Base-by-base conservation (phyloP, 2,888 invertebrate species). In the Acleris emargana region DNA sequence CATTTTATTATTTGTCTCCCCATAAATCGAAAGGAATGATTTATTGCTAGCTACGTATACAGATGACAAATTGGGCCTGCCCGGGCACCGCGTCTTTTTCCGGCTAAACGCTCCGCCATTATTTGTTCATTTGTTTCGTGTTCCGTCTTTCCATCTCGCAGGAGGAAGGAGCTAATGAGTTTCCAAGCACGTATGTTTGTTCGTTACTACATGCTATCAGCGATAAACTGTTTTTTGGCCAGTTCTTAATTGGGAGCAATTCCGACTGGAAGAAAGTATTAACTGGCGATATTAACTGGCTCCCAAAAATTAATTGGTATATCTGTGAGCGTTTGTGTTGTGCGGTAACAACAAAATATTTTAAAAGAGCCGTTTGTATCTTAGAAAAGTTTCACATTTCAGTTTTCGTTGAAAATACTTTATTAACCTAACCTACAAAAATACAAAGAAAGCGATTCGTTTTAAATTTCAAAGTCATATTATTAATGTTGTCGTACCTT, bases 71-170 rank as follows among this genome's bases (percentile, higher is more conserved):
- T 81, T 77, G 77, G 71, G 69, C 69, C 68, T 60, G 59, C 67
- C 66, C 67, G 58, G 68, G 61, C 62, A 62, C 68, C 69, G 68
- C 62, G 72, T 73, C 73, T 74, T 74, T 77, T 77, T 74, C 73
- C 73, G 69, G 72, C 75, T 81, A 81, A 82, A 76, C 79, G 71
- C 70, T 71, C 70, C 43, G 69, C 71, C 72, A 79, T 82, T 79
- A 80, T 80, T 80, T 75, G 74, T 78, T 79, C 76, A 77, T 82
- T 81, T 79, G 76, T 83, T 77, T 78, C 76, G 71, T 69, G 67
- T 64, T 59, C 62, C 67, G 49, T 47, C 57, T 9, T 45, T 61
- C 58, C 57, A 66, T 67, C 58, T 69, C 69, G 71, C 72, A 72
- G 68, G 67, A 67, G 69, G 68, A 66, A 64, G 70, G 58, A 69